A percentile compares a stretch with the other conserved stretches of the same genome.
Evolutionary conservation across 2,797 vertebrate genomes (phyloP).

Genomic region (Lutjanus campechanus): DNA sequence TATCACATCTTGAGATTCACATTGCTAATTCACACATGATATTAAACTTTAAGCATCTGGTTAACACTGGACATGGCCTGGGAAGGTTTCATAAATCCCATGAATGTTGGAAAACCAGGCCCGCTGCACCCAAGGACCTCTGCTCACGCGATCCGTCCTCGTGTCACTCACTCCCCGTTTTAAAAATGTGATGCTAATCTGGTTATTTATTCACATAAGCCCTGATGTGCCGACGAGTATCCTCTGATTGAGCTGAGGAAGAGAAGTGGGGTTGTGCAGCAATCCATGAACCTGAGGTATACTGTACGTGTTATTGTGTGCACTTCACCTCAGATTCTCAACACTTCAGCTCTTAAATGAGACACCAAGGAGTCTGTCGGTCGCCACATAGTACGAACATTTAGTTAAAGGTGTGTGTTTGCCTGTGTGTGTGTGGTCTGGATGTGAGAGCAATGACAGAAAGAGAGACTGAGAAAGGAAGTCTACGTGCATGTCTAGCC

Average conservation of each 20-base stretch:
- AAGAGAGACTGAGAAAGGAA: conserved; percentile 37
- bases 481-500: conserved; percentile 1
- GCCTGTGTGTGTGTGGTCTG: not conserved
- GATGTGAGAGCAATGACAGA: not conserved
- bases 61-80: conserved; percentile 55
- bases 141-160: conserved; percentile 58
- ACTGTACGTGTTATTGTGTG: conserved; percentile 29
- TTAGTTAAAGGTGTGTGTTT: not conserved
- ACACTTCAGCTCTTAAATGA: conserved; percentile 15
- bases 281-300: conserved; percentile 26
- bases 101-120: conserved; percentile 58
- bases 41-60: conserved; percentile 69
- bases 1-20: conserved; percentile 49
- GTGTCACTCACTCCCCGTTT: conserved; percentile 61
- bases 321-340: conserved; percentile 19
- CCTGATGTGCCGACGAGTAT: conserved; percentile 57
- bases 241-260: conserved; percentile 41
- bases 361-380: not conserved
- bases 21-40: conserved; percentile 55
- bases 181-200: conserved; percentile 73
- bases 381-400: conserved; percentile 1
- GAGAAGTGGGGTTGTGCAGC: conserved; percentile 16
- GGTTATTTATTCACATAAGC: conserved; percentile 68
- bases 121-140: conserved; percentile 49
- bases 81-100: conserved; percentile 59